Conservation (phyloP, 2,888 invertebrate species). For the Salticus scenicus region DNA sequence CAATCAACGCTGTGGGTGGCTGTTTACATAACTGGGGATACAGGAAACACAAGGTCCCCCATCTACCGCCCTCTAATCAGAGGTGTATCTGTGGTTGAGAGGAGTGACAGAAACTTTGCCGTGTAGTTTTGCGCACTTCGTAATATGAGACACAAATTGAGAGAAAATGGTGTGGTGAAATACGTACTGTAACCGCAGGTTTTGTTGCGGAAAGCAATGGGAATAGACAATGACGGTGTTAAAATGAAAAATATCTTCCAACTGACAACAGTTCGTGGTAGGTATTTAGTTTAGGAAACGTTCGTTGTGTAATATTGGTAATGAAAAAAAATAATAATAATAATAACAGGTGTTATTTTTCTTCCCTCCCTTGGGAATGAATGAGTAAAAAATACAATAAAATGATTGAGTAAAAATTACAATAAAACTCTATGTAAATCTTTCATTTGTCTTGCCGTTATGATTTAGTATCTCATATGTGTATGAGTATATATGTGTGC, state of each 20-base stretch:
- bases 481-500: too few species aligned
- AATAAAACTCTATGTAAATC: too few species aligned
- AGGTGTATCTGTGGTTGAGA: conserved; percentile 44
- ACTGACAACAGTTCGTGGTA: background rate
- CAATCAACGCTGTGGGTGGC: conserved; percentile 62
- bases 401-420: too few species aligned
- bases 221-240: background rate
- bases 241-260: background rate
- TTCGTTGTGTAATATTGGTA: too few species aligned
- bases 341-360: too few species aligned
- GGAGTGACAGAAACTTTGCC: background rate
- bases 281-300: too few species aligned
- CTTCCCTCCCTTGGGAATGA: too few species aligned
- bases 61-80: conserved; percentile 47
- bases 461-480: too few species aligned
- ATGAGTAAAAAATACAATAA: too few species aligned
- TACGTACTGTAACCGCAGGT: background rate
- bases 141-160: background rate
- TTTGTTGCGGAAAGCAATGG: background rate
- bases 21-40: conserved; percentile 50
- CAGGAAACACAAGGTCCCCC: background rate
- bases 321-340: too few species aligned
- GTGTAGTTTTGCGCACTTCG: conserved; percentile 20
- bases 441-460: too few species aligned
- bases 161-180: too few species aligned